phyloP scores from a whole-genome alignment of 2,797 vertebrate species.

The Pempheris klunzingeri region DNA sequence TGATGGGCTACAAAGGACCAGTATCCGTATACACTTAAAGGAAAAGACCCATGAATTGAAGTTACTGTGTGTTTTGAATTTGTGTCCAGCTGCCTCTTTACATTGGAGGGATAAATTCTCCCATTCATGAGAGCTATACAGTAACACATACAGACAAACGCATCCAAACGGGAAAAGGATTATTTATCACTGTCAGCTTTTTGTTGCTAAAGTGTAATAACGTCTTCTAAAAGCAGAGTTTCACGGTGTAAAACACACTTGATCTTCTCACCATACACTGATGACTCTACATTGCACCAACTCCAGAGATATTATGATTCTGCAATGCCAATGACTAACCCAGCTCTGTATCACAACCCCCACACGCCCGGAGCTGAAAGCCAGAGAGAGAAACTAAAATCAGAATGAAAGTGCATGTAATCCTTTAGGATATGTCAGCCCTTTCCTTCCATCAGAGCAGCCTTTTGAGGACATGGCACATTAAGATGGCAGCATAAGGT shows the following conservation, averaged over 20 bases:
- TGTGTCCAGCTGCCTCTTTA: slow-evolving; percentile 15
- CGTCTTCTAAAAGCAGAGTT: slow-evolving; percentile 6
- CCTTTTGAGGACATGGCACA: slow-evolving; percentile 1
- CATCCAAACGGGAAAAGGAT: neutral
- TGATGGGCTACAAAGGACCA: slow-evolving; percentile 30
- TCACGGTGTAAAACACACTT: slow-evolving; percentile 9
- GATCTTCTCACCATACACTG: slow-evolving; percentile 12
- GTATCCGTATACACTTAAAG: slow-evolving; percentile 21
- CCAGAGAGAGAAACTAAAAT: slow-evolving; percentile 42
- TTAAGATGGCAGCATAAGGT: neutral
- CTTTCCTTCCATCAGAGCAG: slow-evolving; percentile 37
- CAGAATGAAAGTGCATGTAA: slow-evolving; percentile 54
- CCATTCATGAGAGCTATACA: neutral
- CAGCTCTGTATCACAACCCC: slow-evolving; percentile 49
- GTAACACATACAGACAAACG: neutral
- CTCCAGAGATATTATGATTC: slow-evolving; percentile 39
- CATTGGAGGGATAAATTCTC: slow-evolving; percentile 8
- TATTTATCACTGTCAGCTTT: neutral
- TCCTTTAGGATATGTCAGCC: slow-evolving; percentile 52
- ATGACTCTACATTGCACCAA: slow-evolving; percentile 28
- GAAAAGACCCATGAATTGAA: slow-evolving; percentile 36
- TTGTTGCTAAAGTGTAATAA: neutral
- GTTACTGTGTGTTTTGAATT: slow-evolving; percentile 20
- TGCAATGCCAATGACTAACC: slow-evolving; percentile 55
- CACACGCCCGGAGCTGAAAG: slow-evolving; percentile 38